phyloP scores from a whole-genome alignment of 2,113 vertebrate species.

The Ptilonorhynchus violaceus region DNA sequence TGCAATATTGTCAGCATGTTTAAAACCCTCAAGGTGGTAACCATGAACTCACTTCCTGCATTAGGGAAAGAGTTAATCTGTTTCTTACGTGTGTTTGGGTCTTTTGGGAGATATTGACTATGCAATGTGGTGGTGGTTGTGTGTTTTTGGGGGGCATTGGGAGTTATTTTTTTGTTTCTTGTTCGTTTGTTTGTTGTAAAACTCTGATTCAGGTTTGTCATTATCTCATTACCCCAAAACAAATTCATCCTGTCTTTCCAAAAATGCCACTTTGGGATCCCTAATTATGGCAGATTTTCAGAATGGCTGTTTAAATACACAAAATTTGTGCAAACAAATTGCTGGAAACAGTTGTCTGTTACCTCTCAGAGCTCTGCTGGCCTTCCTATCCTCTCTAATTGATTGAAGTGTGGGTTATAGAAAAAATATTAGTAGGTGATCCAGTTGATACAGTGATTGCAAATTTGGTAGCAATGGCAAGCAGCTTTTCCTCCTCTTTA shows the following conservation, averaged over 20 bases:
- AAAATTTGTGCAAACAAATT: background rate
- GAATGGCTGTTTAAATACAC: background rate
- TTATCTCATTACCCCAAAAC: background rate
- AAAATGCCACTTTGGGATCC: background rate
- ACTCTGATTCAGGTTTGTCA: background rate
- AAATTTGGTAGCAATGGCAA: background rate
- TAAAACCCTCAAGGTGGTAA: background rate
- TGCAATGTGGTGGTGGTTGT: background rate
- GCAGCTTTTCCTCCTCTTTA: background rate
- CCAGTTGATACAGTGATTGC: fast-evolving
- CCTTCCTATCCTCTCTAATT: background rate
- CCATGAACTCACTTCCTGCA: background rate
- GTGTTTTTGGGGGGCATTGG: background rate
- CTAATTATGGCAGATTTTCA: background rate
- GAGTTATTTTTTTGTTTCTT: background rate
- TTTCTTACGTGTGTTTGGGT: background rate
- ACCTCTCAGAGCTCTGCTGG: background rate
- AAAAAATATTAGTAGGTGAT: background rate
- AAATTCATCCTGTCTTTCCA: background rate
- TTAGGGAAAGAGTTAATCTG: background rate
- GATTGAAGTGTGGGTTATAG: background rate
- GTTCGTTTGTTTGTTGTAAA: background rate
- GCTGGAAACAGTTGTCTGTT: background rate
- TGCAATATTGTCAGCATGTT: background rate
- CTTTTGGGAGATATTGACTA: background rate